Evolutionary conservation across 1,140 invertebrate genomes (phyloP).

Genomic region (Platorchestia sp.): DNA sequence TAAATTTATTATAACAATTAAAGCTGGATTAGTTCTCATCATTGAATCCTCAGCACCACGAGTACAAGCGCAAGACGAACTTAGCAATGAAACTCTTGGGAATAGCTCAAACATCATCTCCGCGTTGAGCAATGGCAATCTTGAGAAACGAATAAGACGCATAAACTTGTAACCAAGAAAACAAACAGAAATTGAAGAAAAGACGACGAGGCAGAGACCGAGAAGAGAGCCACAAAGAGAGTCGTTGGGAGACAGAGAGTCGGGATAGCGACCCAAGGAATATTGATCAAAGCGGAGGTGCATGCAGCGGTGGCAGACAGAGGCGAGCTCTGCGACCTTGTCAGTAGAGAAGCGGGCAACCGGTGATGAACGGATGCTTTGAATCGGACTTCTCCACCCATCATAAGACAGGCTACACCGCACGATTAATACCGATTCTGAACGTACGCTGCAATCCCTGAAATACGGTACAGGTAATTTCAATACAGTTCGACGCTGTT

Average conservation of each 20-base stretch:
- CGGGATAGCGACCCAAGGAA: background rate
- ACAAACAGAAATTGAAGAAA: background rate
- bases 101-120: background rate
- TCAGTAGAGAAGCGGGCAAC: background rate
- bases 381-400: background rate
- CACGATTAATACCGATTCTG: background rate
- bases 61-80: background rate
- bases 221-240: slow-evolving; percentile 22
- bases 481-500: background rate
- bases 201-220: background rate
- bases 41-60: background rate
- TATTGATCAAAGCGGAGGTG: slow-evolving; percentile 29
- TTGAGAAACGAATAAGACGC: background rate
- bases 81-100: background rate
- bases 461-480: background rate
- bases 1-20: background rate
- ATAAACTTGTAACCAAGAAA: background rate
- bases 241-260: slow-evolving; percentile 16
- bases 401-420: background rate
- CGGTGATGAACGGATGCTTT: background rate
- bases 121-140: background rate
- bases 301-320: background rate
- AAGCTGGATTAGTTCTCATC: background rate
- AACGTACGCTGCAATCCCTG: background rate
- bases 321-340: background rate